Base-by-base conservation (phyloP, 2,888 invertebrate genomes). In the Bombyx huttoni region DNA sequence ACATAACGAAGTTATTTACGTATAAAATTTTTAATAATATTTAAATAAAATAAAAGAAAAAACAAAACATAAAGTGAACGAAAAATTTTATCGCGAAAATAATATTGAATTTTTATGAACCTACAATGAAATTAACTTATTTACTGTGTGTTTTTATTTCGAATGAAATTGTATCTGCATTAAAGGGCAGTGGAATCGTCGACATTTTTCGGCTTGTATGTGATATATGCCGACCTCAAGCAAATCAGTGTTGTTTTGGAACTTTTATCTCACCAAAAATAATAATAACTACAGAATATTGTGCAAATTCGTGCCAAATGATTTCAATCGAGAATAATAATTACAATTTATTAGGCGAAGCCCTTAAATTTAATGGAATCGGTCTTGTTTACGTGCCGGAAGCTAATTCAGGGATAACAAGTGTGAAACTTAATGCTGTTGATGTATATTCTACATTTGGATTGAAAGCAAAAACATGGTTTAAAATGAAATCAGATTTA, bases 261-360 rank as follows among this genome's bases (percentile, higher is more conserved):
- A 73, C 73, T 12, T 59, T 68, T 24, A 62, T 82, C 52, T 59
- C 63, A 35, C 62, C 67, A 0, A 66, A 68, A 49, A 58, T 73
- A 45, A 61, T 73, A 7, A 49, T 81, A 47, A 76, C 81, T 9
- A 75, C 78, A 0, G 61, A 68, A 3, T 64, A 56, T 53, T 82
- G 83, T 54, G 78, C 78, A n/a, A 51, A 62, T 54, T 61, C 61
- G 3, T 81, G 81, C 60, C 55, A 68, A 48, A 61, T 24, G 24
- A 24, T 24, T 24, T 24, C 50, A 8, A 57, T 74, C 8, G 55
- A 51, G 10, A 51, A 51, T 35, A 56, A 51, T 8, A 51, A 53
- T 12, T 40, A 64, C 40, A 60, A 52, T 49, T 34, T 56, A 3
- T 7, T 40, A 13, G 50, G 48, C 8, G 59, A 53, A 8, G 47